phyloP scores from a whole-genome alignment of 2,113 vertebrate species.

The Bubo scandiacus region DNA sequence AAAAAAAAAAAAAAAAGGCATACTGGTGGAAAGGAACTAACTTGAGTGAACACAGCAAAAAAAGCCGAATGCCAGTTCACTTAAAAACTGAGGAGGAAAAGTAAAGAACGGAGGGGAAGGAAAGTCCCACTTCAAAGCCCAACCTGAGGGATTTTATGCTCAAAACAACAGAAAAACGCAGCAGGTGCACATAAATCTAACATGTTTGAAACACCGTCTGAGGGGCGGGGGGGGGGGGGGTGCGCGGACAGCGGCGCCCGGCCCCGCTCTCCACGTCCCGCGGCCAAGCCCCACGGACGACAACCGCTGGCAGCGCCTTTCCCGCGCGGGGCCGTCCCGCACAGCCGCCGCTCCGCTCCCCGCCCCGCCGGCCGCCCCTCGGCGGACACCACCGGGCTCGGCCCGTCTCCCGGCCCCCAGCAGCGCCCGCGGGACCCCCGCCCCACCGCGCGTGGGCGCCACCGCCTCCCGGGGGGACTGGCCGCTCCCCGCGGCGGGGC shows the following conservation, averaged over 20 bases:
- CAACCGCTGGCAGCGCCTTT: neutral
- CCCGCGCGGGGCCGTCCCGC: neutral
- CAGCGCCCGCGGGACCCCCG: neutral
- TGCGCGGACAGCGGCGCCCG: neutral
- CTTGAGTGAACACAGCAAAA: neutral
- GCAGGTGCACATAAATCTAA: accelerated
- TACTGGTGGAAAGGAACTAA: neutral
- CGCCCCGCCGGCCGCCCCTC: neutral
- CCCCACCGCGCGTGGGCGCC: neutral
- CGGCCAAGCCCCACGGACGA: neutral
- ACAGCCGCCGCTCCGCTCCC: neutral
- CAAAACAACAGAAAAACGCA: neutral
- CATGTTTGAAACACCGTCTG: accelerated
- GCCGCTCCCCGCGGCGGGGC: neutral
- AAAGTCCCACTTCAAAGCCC: neutral
- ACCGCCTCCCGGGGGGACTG: neutral
- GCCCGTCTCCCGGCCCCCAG: neutral
- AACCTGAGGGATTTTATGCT: neutral
- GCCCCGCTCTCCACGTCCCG: too few species aligned
- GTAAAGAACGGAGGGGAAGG: accelerated
- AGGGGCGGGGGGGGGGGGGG: neutral
- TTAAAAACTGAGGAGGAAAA: neutral
- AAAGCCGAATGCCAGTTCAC: too few species aligned
- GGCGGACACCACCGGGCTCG: neutral
- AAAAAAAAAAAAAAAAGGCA: neutral